A percentile compares a stretch with the other conserved stretches of the same genome.
Conservation (phyloP, 2,888 invertebrate genomes). For the Acleris sparsana region DNA sequence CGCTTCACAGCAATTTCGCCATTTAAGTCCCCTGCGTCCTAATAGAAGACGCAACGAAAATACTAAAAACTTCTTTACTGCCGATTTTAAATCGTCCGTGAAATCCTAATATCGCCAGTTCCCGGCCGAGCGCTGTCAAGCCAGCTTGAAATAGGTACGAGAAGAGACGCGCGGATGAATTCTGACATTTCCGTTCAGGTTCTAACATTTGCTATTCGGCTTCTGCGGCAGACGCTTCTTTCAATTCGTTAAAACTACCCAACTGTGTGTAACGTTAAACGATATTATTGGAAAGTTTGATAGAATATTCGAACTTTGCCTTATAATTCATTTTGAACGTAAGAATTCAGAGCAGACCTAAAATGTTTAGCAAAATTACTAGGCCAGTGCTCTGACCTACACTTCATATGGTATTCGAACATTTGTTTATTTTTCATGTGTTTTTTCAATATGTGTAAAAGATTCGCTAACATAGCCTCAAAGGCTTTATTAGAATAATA, state of each 20-base stretch:
- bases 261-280: constrained; percentile 7
- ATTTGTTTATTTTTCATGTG: too few species aligned
- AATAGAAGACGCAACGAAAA: constrained; percentile 10
- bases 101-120: constrained; percentile 26
- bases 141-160: constrained; percentile 36
- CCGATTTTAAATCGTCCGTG: constrained; percentile 24
- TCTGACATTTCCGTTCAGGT: constrained; percentile 42
- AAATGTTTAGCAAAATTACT: too few species aligned
- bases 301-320: background rate
- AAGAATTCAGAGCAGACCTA: too few species aligned
- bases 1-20: background rate
- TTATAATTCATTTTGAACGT: background rate
- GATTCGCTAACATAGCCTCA: too few species aligned
- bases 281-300: constrained; percentile 13
- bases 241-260: constrained; percentile 24
- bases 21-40: background rate
- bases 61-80: constrained; percentile 17
- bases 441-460: too few species aligned
- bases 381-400: too few species aligned
- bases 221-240: constrained; percentile 41
- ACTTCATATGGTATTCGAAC: too few species aligned
- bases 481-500: too few species aligned
- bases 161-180: constrained; percentile 46
- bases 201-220: constrained; percentile 37
- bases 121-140: constrained; percentile 16